Evolutionary conservation across 1,140 invertebrate genomes (phyloP).

Genomic region (Tribolium castaneum): DNA sequence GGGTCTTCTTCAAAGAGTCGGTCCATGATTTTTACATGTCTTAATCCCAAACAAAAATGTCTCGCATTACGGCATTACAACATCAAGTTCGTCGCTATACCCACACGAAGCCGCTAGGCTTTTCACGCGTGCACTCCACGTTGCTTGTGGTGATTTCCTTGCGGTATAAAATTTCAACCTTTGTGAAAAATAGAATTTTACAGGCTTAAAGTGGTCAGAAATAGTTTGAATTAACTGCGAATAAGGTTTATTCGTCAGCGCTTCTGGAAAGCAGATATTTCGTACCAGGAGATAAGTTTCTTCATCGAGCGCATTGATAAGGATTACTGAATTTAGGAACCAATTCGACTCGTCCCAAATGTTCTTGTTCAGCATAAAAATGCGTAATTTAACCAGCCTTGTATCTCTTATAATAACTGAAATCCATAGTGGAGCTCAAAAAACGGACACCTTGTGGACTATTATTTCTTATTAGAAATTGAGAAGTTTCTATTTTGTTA

Average conservation of each 20-base stretch:
- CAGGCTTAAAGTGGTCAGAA: not conserved
- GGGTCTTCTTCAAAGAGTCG: not conserved
- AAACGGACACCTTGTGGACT: too few relatives aligned
- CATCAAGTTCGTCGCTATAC: not conserved
- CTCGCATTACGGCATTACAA: not conserved
- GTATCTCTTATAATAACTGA: too few relatives aligned
- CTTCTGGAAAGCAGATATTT: not conserved
- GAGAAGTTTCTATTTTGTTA: too few relatives aligned
- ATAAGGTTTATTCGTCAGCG: not conserved
- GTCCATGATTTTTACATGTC: not conserved
- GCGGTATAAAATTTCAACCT: not conserved
- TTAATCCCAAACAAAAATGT: not conserved
- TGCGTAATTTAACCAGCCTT: too few relatives aligned
- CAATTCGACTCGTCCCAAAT: too few relatives aligned
- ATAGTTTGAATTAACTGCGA: not conserved
- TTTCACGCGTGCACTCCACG: not conserved
- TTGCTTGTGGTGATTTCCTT: not conserved
- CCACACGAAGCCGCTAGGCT: not conserved
- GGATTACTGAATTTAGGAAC: too few relatives aligned
- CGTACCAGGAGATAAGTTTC: not conserved
- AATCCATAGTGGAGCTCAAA: too few relatives aligned
- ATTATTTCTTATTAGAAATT: too few relatives aligned
- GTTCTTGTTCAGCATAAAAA: too few relatives aligned
- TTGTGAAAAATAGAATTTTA: not conserved
- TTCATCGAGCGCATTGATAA: not conserved